A percentile compares a stretch with the other conserved stretches of the same genome.
Evolutionary conservation across 2,888 invertebrate species (phyloP).

Genomic region (Linyphia triangularis): DNA sequence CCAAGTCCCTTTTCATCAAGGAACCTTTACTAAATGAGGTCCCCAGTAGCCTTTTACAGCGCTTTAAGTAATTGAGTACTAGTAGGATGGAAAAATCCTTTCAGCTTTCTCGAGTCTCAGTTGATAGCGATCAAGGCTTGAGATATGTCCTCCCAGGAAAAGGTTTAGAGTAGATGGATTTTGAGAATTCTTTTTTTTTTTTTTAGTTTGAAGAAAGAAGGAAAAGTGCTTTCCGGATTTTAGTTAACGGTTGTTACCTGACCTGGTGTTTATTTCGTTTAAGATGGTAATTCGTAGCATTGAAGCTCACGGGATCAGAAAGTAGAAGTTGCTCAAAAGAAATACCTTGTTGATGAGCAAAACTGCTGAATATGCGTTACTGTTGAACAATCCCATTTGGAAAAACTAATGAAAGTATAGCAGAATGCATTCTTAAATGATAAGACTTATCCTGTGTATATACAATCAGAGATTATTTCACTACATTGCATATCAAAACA

Average conservation of each 20-base stretch:
- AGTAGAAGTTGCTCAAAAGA: no score
- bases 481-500: no score
- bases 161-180: slow-evolving; percentile 18
- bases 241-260: slow-evolving; percentile 25
- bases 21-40: slow-evolving; percentile 63
- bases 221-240: slow-evolving; percentile 11
- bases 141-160: slow-evolving; percentile 17
- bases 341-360: no score
- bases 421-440: no score
- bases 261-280: background rate
- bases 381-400: no score
- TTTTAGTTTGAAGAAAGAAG: background rate
- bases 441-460: no score
- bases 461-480: no score
- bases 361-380: no score
- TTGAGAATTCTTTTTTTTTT: slow-evolving; percentile 6
- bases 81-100: slow-evolving; percentile 50
- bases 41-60: slow-evolving; percentile 63
- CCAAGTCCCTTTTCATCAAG: background rate
- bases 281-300: background rate
- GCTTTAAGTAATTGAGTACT: slow-evolving; percentile 71
- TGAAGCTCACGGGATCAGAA: no score
- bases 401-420: no score
- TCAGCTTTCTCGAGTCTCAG: slow-evolving; percentile 1
- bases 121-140: slow-evolving; percentile 41